Base-by-base conservation (phyloP, 2,888 invertebrate genomes). In the Adineta ricciae region DNA sequence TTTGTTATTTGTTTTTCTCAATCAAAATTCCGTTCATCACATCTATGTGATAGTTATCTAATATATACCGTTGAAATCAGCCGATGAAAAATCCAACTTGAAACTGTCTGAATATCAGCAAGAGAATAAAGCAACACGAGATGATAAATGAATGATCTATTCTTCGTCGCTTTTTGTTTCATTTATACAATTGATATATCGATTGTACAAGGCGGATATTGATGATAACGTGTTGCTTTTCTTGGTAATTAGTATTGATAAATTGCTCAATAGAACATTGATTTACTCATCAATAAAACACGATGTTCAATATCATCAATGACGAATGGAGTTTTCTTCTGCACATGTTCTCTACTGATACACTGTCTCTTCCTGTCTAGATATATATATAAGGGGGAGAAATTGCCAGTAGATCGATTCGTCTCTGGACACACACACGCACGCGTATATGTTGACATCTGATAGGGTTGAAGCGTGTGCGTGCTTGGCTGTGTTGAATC, bases 101-200 rank as follows among this genome's bases (percentile, higher is more conserved):
- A 64, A 32, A 64, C 32, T 64, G 64, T 36, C 19, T 64, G 32
- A 64, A 64, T 64, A 64, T 64, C 64, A 64, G 19, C 64, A 64
- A 27, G 27, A n/a, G 27, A 27, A n/a, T 16, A 56, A 56, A 56
- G 56, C 11, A 27, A 24, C 27, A 3, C 14, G 32, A 32, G 16
- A 16, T 9, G 16, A 64, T 38, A 78, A 8, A n/a, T n/a, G 4
- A 41, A 78, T 78, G 78, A 78, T 78, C 78, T 78, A 78, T 78
- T 78, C 38, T 78, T 78, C 78, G 38, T 78, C 11, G 5, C 11
- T 64, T 64, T 24, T 64, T 64, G 24, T 78, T 41, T 78, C 78
- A 78, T 78, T 78, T 78, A 41, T 41, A 78, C 78, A 78, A 78
- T 41, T 78, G 78, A 41, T 41, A 78, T 41, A 78, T n/a, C 41